phyloP scores from a whole-genome alignment of 2,797 vertebrate species.

The Hydrolagus colliei region DNA sequence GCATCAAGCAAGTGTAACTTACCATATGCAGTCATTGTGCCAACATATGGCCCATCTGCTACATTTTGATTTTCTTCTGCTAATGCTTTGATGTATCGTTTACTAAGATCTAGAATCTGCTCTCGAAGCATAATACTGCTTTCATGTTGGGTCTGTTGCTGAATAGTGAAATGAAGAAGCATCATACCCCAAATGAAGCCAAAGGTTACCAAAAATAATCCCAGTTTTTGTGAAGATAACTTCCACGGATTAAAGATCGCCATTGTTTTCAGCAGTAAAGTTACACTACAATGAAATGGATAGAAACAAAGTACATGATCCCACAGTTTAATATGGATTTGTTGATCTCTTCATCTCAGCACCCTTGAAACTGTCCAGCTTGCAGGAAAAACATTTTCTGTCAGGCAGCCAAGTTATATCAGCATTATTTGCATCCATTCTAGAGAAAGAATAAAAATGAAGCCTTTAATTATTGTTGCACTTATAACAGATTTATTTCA shows the following conservation, averaged over 20 bases:
- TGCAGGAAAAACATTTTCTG: background rate
- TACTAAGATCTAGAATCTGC: constrained; percentile 97
- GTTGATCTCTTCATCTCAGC: background rate
- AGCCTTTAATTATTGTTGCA: background rate
- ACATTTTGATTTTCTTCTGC: constrained; percentile 94
- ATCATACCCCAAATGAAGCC: constrained; percentile 99
- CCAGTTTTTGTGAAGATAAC: constrained; percentile 95
- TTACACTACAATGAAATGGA: background rate
- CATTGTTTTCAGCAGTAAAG: constrained; percentile 59
- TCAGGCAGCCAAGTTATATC: background rate
- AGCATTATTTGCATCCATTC: background rate
- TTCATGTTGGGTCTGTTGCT: constrained; percentile 87
- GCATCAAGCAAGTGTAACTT: constrained; percentile 45
- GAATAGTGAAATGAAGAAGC: constrained; percentile 97
- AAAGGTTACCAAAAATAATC: constrained; percentile 95
- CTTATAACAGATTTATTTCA: background rate
- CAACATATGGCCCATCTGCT: constrained; percentile 93
- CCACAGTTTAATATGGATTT: background rate
- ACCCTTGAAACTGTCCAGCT: background rate
- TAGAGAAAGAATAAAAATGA: background rate
- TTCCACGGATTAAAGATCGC: constrained; percentile 86
- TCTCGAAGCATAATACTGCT: constrained; percentile 88
- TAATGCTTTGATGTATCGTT: constrained; percentile 92
- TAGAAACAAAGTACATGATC: constrained; percentile 18
- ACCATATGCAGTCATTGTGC: constrained; percentile 97